Percentiles rank a stretch among this genome's conserved stretches.
These are phyloP conservation scores for Zingel zingel DNA, from an alignment of 2,113 vertebrate species.

Conservation along the genomic window DNA sequence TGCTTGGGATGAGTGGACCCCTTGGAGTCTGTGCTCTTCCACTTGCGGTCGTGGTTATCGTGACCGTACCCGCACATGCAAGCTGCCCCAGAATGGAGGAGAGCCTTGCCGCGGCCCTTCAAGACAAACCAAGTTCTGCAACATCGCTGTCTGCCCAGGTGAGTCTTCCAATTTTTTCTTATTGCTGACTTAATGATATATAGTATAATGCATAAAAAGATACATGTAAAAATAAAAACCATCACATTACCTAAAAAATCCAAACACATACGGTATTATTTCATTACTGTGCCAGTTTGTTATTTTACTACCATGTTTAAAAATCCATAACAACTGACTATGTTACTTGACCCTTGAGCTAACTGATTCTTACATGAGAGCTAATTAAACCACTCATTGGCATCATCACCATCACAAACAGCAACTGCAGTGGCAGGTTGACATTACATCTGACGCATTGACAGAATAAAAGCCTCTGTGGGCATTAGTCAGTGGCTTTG, in stretches of 20 bases:
- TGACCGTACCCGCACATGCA: slow-evolving; percentile 93
- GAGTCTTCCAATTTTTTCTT: slow-evolving; percentile 40
- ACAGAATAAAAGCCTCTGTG: slow-evolving; percentile 54
- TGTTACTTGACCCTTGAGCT: slow-evolving; percentile 11
- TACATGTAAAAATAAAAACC: neutral
- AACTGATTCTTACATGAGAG: slow-evolving; percentile 49
- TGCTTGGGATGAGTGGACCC: slow-evolving; percentile 98
- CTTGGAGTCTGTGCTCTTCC: slow-evolving; percentile 98
- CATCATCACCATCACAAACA: slow-evolving; percentile 32
- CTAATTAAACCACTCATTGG: slow-evolving; percentile 50
- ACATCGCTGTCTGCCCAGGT: slow-evolving; percentile 99
- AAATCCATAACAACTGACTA: slow-evolving; percentile 9
- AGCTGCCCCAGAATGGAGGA: slow-evolving; percentile 92
- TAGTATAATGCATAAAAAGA: neutral
- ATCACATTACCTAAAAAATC: neutral
- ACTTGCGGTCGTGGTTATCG: slow-evolving; percentile 95
- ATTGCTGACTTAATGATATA: neutral
- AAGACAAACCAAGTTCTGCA: slow-evolving; percentile 98
- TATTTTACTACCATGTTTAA: neutral
- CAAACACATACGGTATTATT: neutral
- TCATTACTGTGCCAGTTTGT: neutral
- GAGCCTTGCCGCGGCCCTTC: slow-evolving; percentile 91
- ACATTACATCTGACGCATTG: slow-evolving; percentile 64
- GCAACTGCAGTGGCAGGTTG: slow-evolving; percentile 44
- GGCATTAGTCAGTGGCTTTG: slow-evolving; percentile 66